These are phyloP conservation scores for Morpho achilles DNA, from an alignment of 2,888 invertebrate species.

Conservation along the genomic window DNA sequence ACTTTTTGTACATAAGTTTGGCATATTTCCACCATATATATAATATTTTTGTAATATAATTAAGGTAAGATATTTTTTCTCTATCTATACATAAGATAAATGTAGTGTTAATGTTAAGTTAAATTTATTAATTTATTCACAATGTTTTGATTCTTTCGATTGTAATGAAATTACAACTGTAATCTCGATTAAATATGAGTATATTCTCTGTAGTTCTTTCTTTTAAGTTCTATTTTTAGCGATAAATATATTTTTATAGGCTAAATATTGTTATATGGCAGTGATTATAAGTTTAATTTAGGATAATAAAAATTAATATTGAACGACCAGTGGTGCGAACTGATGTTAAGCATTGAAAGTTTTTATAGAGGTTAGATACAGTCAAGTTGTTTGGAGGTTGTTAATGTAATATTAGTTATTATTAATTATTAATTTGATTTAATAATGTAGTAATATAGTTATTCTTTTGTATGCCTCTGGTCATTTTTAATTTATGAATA, in stretches of 20 bases:
- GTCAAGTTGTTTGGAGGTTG: conserved; percentile 68
- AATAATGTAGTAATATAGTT: conserved; percentile 20
- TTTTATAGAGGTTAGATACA: conserved; percentile 69
- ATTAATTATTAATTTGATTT: conserved; percentile 36
- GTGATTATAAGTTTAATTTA: conserved; percentile 39
- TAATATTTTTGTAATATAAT: conserved; percentile 38
- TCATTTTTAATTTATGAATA: conserved; percentile 41
- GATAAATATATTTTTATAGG: conserved; percentile 69
- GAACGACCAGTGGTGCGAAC: conserved; percentile 74
- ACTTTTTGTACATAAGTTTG: conserved; percentile 31
- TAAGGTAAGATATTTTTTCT: conserved; percentile 10
- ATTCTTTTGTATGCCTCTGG: conserved; percentile 45
- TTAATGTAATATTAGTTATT: conserved; percentile 58
- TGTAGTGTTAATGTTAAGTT: conserved; percentile 21
- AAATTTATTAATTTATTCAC: conserved; percentile 25
- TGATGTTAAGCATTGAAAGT: conserved; percentile 76
- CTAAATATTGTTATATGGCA: conserved; percentile 50
- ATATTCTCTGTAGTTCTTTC: conserved; percentile 12
- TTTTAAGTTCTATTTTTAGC: conserved; percentile 34
- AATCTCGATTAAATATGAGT: conserved; percentile 19
- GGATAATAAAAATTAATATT: conserved; percentile 50
- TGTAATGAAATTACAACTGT: conserved; percentile 27
- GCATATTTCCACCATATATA: conserved; percentile 26
- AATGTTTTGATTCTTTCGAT: conserved; percentile 15
- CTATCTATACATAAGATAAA: background rate